A percentile compares a stretch with the other conserved stretches of the same genome.
Conservation (phyloP, 2,888 invertebrate species). For the Sicus ferrugineus region DNA sequence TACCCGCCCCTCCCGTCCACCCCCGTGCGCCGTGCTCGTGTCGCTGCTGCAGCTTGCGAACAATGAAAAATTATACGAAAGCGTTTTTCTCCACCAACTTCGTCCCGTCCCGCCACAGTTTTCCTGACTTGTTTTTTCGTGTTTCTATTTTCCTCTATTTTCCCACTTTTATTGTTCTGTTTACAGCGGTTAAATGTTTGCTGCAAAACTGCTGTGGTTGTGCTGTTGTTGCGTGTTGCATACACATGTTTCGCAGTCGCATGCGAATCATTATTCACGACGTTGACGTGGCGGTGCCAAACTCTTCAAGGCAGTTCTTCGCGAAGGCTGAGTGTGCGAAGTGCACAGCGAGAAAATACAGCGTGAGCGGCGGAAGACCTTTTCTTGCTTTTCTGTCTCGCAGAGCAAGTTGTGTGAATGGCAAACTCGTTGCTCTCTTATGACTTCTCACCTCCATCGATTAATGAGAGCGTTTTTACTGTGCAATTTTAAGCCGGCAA, state of each 20-base stretch:
- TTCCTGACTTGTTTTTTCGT: background rate
- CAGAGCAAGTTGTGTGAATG: too few species aligned
- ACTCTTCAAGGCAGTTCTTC: background rate
- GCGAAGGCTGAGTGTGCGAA: background rate
- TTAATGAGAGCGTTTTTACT: too few species aligned
- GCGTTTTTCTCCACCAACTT: background rate
- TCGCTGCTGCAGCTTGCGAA: background rate
- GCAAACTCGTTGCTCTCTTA: too few species aligned
- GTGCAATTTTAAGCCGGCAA: too few species aligned
- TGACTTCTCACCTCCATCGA: too few species aligned
- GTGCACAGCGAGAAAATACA: background rate
- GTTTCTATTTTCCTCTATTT: background rate
- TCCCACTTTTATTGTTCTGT: slow-evolving; percentile 16
- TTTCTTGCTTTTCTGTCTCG: too few species aligned
- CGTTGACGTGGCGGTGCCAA: background rate
- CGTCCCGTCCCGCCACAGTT: background rate
- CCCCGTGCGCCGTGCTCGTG: background rate
- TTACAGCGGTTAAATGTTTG: slow-evolving; percentile 24
- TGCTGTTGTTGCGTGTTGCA: slow-evolving; percentile 2
- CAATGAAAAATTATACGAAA: slow-evolving; percentile 21
- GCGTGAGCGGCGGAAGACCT: background rate
- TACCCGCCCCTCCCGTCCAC: background rate
- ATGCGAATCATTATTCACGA: slow-evolving; percentile 23
- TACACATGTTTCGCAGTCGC: slow-evolving; percentile 11
- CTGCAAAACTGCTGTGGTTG: slow-evolving; percentile 2